Percentiles rank a stretch among this genome's conserved stretches.
These are phyloP conservation scores for Chelon labrosus DNA, from an alignment of 2,797 vertebrate genomes.

Conservation along the genomic window DNA sequence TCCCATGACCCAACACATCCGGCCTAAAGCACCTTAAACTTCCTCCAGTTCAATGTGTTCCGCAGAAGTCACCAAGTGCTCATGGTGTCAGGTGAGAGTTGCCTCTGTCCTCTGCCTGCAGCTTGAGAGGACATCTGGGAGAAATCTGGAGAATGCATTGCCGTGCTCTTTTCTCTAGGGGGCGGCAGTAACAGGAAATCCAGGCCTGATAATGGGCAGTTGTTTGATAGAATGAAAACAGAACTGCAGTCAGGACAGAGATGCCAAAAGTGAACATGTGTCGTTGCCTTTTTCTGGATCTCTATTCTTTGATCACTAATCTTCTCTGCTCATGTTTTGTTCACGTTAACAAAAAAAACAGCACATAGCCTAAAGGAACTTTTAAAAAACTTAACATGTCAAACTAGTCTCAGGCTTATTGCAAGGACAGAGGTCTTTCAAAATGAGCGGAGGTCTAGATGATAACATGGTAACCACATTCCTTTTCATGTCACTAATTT, in stretches of 20 bases:
- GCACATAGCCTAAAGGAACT: too few relatives aligned
- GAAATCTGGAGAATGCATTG: slow-evolving; percentile 46
- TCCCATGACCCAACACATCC: not conserved
- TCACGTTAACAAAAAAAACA: too few relatives aligned
- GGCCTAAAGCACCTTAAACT: not conserved
- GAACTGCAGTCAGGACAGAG: not conserved
- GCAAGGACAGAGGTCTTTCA: too few relatives aligned
- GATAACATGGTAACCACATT: too few relatives aligned
- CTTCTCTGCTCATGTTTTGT: too few relatives aligned
- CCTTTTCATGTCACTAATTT: too few relatives aligned
- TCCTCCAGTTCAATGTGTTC: not conserved
- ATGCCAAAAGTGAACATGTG: not conserved
- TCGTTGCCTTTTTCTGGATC: too few relatives aligned
- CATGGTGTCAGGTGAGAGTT: slow-evolving; percentile 2
- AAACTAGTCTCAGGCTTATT: too few relatives aligned
- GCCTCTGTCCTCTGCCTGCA: not conserved
- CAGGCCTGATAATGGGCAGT: not conserved
- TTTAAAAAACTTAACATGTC: too few relatives aligned
- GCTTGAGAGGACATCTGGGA: slow-evolving; percentile 23
- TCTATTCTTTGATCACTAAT: too few relatives aligned
- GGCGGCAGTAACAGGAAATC: slow-evolving; percentile 38
- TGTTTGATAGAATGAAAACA: not conserved
- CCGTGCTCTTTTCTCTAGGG: slow-evolving; percentile 20
- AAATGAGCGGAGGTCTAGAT: too few relatives aligned
- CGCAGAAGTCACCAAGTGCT: not conserved